These are phyloP conservation scores for Corapipo altera DNA, from an alignment of 2,113 vertebrate genomes.

Conservation along the genomic window DNA sequence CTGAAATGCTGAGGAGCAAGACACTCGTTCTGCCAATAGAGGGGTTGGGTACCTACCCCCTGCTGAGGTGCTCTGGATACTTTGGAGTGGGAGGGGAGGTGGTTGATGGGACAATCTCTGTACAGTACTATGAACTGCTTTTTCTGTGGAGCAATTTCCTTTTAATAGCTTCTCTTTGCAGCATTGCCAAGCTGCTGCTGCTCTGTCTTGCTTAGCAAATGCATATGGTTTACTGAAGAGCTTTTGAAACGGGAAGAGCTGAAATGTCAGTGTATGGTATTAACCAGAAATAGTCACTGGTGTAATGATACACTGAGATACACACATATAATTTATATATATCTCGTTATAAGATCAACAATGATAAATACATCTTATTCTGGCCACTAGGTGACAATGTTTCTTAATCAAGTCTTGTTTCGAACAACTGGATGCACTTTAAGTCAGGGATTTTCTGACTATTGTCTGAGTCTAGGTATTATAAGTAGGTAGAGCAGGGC, in stretches of 20 bases:
- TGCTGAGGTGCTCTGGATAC: accelerated
- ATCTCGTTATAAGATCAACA: not conserved
- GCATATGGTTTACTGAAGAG: not conserved
- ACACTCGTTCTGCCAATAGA: not conserved
- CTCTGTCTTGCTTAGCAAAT: not conserved
- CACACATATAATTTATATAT: not conserved
- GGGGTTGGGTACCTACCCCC: accelerated
- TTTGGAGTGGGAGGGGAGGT: not conserved
- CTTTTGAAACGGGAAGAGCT: not conserved
- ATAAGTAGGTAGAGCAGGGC: not conserved
- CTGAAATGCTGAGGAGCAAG: not conserved
- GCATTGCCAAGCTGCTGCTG: not conserved
- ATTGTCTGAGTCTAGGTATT: not conserved
- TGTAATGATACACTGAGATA: not conserved
- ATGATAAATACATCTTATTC: not conserved
- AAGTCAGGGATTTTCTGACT: not conserved
- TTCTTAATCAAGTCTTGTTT: not conserved
- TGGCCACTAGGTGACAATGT: constrained; percentile 43
- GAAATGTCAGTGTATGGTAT: not conserved
- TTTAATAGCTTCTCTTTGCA: not conserved
- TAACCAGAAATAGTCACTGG: not conserved
- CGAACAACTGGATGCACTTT: not conserved
- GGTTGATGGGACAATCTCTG: not conserved
- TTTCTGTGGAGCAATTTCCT: not conserved
- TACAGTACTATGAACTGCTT: not conserved